Evolutionary conservation across 2,797 vertebrate genomes (phyloP), one percentile per base, ranked within the genome.

Genomic region (Malacoctenus gilli): DNA sequence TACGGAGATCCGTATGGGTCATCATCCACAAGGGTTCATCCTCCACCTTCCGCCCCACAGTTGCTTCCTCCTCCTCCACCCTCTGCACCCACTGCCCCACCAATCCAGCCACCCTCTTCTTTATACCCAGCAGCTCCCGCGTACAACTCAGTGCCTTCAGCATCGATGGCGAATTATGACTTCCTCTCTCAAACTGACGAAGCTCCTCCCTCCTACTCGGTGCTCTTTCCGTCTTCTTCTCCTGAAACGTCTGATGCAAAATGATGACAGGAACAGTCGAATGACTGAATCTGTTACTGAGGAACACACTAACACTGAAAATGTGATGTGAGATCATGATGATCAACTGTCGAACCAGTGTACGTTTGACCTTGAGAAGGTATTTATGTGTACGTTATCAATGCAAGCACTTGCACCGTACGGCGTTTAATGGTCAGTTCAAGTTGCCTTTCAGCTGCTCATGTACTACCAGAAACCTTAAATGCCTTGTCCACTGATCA

Each of bases 171-270:
- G 48, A 43, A 68, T 36, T 38, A 36, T 16, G 69, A 87, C 63
- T 87, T 87, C 50, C 62, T 89, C 63, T 78, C 77, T 62, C 81
- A 83, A 4, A 18, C 63, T 0, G 67, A 81, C 35, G 83, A 85
- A 53, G 32, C 30, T 56, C 89, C 87, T 53, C 87, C 85, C 4
- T 38, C 75, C 8, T 89, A 89, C 56, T 49, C 66, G 12, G 8
- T 82, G 12, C 79, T 87, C 19, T 88, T 87, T 48, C 80, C 82
- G 0, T 49, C 79, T 2, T 34, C 69, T 16, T 2, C 19, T 22
- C 6, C 43, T 34, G 48, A 62, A 25, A 55, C 39, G 0, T 21
- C 58, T 4, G 36, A 60, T 59, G 37, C 40, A 28, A 70, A 83
- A 30, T 67, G 68, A 8, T 35, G 8, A 23, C 22, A 15, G 6